Base-by-base conservation (phyloP, 1,140 invertebrate genomes). In the Gonioctena quinquepunctata region DNA sequence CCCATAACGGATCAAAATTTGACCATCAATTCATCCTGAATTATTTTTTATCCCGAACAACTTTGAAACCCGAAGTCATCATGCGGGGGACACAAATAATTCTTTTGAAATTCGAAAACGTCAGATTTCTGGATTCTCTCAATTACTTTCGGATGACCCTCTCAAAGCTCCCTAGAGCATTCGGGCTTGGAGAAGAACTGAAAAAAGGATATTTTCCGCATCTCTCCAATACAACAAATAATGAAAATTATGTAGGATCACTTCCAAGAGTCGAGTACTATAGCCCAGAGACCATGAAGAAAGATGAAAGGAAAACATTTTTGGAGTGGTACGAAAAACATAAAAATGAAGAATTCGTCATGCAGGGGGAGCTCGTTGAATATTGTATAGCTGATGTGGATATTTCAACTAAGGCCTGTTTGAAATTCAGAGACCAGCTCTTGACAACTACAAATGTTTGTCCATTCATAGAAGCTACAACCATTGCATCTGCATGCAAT, bases 191-290 rank as follows among this genome's bases (percentile, higher is more conserved):
- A 2, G 13, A 42, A 2, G 16, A 8, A 3, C 8, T 23, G n/a
- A 56, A 54, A 49, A 77, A 76, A 59, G 77, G 73, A 2, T 74
- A 76, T 57, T 77, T 76, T 66, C 74, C 71, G 4, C 71, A 78
- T 68, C 64, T 77, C 3, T 76, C 74, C 66, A 79, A 75, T 62
- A 72, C 26, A 0, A 18, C 13, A 8, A 68, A 52, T 21, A 75
- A 73, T 69, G 18, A 69, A 61, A 57, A 59, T 61, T 79, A 78
- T 65, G 48, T 61, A 18, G 76, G 74, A 25, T 61, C 71, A 3
- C n/a, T 77, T 1, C 72, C 72, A 19, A 19, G n/a, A 26, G 13
- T 63, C 7, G 19, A 71, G 27, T 72, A 57, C 60, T 76, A 75
- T 59, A 62, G 65, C 50, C 18, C 54, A 6, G 73, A 71, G 11